Base-by-base conservation (phyloP, 2,888 invertebrate genomes). In the Xestobium rufovillosum region DNA sequence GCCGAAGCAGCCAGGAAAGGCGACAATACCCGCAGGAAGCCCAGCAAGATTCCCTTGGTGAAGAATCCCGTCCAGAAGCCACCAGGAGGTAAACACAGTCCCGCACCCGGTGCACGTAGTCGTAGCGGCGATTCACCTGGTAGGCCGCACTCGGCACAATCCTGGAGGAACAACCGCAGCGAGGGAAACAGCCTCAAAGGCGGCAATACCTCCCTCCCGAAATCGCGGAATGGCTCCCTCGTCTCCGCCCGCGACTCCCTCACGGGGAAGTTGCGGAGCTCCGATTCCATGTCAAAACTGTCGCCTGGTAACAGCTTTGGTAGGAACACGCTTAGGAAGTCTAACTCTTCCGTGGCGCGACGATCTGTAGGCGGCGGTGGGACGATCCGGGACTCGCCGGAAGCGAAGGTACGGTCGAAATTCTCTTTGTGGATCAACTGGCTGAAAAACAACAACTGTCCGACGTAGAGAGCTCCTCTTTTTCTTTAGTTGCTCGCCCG, bases 11-110 rank as follows among this genome's bases (percentile, higher is more conserved):
- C 60, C 58, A 41, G 48, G 34, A 35, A 57, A 59, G 28, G 60
- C 16, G 51, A 50, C 25, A 48, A 48, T 33, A 39, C 52, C 1
- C 64, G 70, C 30, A 61, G 69, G 43, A 67, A 74, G 45, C 80
- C 83, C 35, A 80, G 80, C 65, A 80, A 81, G 63, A 85, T 83
- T 51, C 84, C 83, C 38, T 68, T 82, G 58, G 66, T 72, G 53
- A 70, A 69, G 41, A 70, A 73, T 49, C 66, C 75, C 32, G 75
- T 80, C 42, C 75, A 80, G 11, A 76, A 76, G 53, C 75, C 77
- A n/a, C 75, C 76, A 3, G 56, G 46, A 53, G 59, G 57, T 51
- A 59, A 60, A 55, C 57, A 57, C 47, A 58, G 56, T 40, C 57
- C 60, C 28, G 55, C 57, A 55, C 56, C 55, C 14, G 54, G 55